These are phyloP conservation scores for Eunapius fragilis DNA, from an alignment of 37 sponge, comb jelly and placozoan genomes.

Conservation along the genomic window DNA sequence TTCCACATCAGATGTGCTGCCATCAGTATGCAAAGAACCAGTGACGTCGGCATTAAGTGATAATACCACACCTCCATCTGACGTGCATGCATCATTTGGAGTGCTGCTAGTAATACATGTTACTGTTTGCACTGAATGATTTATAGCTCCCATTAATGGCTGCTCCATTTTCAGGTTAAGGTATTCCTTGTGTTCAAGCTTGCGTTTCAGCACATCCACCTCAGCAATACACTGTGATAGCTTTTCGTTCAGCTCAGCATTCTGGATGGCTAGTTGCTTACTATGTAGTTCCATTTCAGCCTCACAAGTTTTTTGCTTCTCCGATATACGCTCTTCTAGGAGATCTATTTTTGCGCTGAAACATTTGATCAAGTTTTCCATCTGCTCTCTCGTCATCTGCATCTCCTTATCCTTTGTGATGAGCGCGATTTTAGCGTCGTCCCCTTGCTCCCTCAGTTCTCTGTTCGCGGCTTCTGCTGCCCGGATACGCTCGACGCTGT, in stretches of 20 bases:
- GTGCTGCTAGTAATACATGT: background rate
- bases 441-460: background rate
- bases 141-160: background rate
- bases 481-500: background rate
- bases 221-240: background rate
- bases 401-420: slow-evolving; percentile 7
- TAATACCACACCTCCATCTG: background rate
- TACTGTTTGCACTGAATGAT: background rate
- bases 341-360: slow-evolving; percentile 3
- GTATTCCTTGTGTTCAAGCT: background rate
- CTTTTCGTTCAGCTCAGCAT: background rate
- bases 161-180: background rate
- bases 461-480: background rate
- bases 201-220: background rate
- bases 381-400: background rate
- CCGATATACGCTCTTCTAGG: background rate
- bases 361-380: background rate
- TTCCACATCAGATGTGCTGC: background rate
- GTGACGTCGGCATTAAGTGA: no score
- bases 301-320: background rate
- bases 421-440: background rate
- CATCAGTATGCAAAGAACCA: background rate
- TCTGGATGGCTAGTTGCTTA: background rate
- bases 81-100: background rate
- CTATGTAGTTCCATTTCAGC: background rate